A percentile compares a stretch with the other conserved stretches of the same genome.
phyloP scores from a whole-genome alignment of 2,888 invertebrate genomes.

The Nomada hirtipes region DNA sequence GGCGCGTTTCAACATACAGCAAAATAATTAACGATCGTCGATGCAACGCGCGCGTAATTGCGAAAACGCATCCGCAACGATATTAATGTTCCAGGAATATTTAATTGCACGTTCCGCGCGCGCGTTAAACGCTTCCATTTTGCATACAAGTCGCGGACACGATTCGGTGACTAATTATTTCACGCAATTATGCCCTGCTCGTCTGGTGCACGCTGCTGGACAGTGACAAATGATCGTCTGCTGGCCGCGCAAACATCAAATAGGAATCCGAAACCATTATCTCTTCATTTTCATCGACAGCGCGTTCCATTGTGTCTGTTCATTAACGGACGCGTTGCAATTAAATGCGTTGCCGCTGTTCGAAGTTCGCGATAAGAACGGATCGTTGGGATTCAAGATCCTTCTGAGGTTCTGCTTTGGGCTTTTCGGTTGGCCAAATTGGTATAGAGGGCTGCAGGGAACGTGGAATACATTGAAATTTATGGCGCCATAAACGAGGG shows the following conservation, averaged over 20 bases:
- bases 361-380: too few relatives aligned
- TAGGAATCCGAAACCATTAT: slow-evolving; percentile 4
- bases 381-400: neutral
- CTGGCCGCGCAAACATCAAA: slow-evolving; percentile 27
- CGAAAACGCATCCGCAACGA: slow-evolving; percentile 44
- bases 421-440: neutral
- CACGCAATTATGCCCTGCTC: slow-evolving; percentile 42
- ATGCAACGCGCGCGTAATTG: slow-evolving; percentile 35
- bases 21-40: slow-evolving; percentile 44
- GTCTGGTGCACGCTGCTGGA: slow-evolving; percentile 32
- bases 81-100: slow-evolving; percentile 54
- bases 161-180: slow-evolving; percentile 53
- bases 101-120: slow-evolving; percentile 41
- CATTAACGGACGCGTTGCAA: too few relatives aligned
- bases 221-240: slow-evolving; percentile 55
- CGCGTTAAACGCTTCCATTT: slow-evolving; percentile 50
- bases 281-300: slow-evolving; percentile 1
- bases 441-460: neutral
- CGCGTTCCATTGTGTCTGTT: too few relatives aligned
- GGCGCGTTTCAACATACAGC: slow-evolving; percentile 15
- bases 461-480: slow-evolving; percentile 25
- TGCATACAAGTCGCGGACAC: slow-evolving; percentile 31
- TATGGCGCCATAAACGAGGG: slow-evolving; percentile 47
- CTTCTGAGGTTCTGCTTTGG: neutral
- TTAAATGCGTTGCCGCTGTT: too few relatives aligned